Evolutionary conservation across 2,113 vertebrate genomes (phyloP).

Genomic region (Oncorhynchus mykiss): DNA sequence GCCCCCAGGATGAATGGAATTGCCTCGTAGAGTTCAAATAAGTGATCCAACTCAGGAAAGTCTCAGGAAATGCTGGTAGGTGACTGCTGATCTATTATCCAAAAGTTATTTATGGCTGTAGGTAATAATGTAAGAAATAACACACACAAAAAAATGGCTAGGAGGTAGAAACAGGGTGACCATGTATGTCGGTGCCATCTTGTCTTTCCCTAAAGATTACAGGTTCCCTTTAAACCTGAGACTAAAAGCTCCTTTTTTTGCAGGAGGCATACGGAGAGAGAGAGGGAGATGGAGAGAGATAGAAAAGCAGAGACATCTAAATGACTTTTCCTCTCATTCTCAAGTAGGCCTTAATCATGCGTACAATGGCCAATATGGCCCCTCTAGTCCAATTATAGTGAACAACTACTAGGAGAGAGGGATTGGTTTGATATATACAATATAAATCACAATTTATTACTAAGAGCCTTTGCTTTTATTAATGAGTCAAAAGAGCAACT

Average conservation of each 20-base stretch:
- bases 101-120: too few species aligned
- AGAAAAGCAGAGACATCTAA: neutral
- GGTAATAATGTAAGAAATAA: too few species aligned
- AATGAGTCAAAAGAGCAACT: constrained; percentile 51
- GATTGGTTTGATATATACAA: too few species aligned
- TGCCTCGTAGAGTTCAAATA: too few species aligned
- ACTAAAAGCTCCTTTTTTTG: neutral
- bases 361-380: neutral
- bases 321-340: neutral
- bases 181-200: too few species aligned
- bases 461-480: constrained; percentile 53
- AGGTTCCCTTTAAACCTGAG: neutral
- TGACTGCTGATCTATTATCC: too few species aligned
- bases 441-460: constrained; percentile 65
- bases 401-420: neutral
- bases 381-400: neutral
- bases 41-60: too few species aligned
- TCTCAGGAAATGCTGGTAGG: too few species aligned
- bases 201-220: neutral
- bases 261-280: neutral
- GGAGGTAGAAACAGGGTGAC: too few species aligned
- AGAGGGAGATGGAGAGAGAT: neutral
- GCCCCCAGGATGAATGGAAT: too few species aligned
- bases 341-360: neutral
- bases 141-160: too few species aligned